These are phyloP conservation scores for Drosophila anceps DNA, from an alignment of 2,888 invertebrate species.

Conservation along the genomic window DNA sequence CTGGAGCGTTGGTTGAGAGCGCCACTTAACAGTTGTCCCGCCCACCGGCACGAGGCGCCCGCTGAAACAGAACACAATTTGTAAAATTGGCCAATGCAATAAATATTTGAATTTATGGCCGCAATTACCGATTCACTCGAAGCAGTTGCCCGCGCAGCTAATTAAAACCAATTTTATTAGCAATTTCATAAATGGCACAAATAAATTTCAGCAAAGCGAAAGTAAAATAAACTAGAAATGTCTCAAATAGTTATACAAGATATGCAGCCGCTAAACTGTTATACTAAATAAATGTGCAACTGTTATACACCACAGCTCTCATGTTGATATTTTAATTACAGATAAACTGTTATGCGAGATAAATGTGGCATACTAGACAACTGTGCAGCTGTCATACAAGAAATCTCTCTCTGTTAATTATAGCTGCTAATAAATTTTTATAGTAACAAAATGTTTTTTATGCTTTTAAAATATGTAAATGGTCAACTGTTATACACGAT, in stretches of 20 bases:
- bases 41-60: neutral
- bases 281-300: neutral
- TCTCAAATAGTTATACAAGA: neutral
- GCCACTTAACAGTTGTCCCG: slow-evolving; percentile 19
- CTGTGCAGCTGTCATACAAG: neutral
- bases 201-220: neutral
- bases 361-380: no score
- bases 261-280: neutral
- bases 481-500: neutral
- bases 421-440: neutral
- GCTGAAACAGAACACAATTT: slow-evolving; percentile 33
- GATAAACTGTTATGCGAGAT: neutral
- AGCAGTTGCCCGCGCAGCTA: slow-evolving; percentile 15
- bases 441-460: neutral
- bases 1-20: neutral
- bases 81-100: slow-evolving; percentile 58
- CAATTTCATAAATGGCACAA: slow-evolving; percentile 37
- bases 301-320: neutral
- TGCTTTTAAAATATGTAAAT: neutral
- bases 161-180: slow-evolving; percentile 54
- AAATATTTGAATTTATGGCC: slow-evolving; percentile 68
- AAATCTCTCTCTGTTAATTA: neutral
- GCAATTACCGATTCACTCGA: slow-evolving; percentile 49
- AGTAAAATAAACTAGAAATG: neutral
- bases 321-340: neutral